phyloP scores from a whole-genome alignment of 1,140 invertebrate species.

The Heliconius hewitsoni region DNA sequence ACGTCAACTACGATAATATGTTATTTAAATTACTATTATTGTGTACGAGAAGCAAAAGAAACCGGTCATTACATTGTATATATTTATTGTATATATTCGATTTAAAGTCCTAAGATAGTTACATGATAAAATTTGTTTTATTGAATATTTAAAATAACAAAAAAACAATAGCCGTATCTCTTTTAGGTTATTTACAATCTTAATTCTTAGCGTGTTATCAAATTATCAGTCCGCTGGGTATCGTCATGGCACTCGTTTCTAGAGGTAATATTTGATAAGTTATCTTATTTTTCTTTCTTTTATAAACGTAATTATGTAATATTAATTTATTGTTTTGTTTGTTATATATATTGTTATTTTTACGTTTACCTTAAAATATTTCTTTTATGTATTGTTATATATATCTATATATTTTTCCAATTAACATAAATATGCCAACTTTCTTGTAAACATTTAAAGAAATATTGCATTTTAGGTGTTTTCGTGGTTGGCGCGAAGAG shows the following conservation, averaged over 20 bases:
- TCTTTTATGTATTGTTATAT: not conserved
- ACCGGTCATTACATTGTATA: too few species aligned
- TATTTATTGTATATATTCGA: too few species aligned
- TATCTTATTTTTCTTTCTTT: slow-evolving; percentile 1
- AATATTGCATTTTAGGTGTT: slow-evolving; percentile 44
- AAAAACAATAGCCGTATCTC: slow-evolving; percentile 18
- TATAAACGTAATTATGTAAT: not conserved
- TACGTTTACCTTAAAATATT: not conserved
- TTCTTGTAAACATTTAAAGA: too few species aligned
- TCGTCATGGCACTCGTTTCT: slow-evolving; percentile 41
- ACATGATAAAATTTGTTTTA: not conserved
- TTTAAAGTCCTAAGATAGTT: not conserved
- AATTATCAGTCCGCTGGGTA: slow-evolving; percentile 25
- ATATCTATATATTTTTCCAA: too few species aligned
- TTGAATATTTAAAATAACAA: slow-evolving; percentile 3
- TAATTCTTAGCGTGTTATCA: slow-evolving; percentile 20
- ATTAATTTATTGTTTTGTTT: not conserved
- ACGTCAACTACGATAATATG: too few species aligned
- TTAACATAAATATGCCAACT: not conserved
- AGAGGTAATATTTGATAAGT: slow-evolving; percentile 41
- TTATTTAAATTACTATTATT: too few species aligned
- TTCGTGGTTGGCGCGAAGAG: slow-evolving; percentile 70
- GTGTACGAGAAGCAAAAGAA: too few species aligned
- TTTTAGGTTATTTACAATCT: slow-evolving; percentile 20
- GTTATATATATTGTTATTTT: not conserved